phyloP scores from a whole-genome alignment of 2,888 invertebrate species.

The Drosophila borborema region DNA sequence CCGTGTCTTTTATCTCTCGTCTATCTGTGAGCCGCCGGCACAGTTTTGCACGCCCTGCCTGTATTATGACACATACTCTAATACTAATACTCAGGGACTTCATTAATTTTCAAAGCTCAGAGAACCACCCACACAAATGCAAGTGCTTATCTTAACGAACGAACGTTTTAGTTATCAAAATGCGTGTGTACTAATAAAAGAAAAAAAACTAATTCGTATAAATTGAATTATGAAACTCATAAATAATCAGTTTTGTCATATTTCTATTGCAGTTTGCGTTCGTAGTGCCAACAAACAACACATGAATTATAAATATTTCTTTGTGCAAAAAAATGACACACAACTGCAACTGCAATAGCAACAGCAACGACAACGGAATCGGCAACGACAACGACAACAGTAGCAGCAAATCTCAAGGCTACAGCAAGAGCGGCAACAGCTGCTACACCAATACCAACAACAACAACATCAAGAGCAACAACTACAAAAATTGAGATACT shows the following conservation, averaged over 20 bases:
- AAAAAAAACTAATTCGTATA: slow-evolving; percentile 44
- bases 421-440: slow-evolving; percentile 43
- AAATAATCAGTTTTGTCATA: slow-evolving; percentile 64
- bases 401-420: slow-evolving; percentile 43
- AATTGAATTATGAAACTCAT: slow-evolving; percentile 58
- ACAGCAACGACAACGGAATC: slow-evolving; percentile 26
- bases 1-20: slow-evolving; percentile 18
- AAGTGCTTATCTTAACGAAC: slow-evolving; percentile 49
- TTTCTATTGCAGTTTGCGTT: slow-evolving; percentile 61
- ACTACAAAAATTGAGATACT: slow-evolving; percentile 47
- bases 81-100: slow-evolving; percentile 41
- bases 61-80: slow-evolving; percentile 19
- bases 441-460: slow-evolving; percentile 33
- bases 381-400: slow-evolving; percentile 36
- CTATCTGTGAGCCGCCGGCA: slow-evolving; percentile 57
- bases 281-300: slow-evolving; percentile 36
- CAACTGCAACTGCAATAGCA: slow-evolving; percentile 39
- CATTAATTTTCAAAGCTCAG: slow-evolving; percentile 49
- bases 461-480: slow-evolving; percentile 24
- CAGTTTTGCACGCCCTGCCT: slow-evolving; percentile 54
- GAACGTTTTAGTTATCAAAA: slow-evolving; percentile 56
- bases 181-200: slow-evolving; percentile 36
- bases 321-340: slow-evolving; percentile 71
- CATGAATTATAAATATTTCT: slow-evolving; percentile 58
- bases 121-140: slow-evolving; percentile 45